A percentile compares a stretch with the other conserved stretches of the same genome.
These are phyloP conservation scores for Heliothis subflexa DNA, from an alignment of 1,140 invertebrate genomes.

Conservation along the genomic window DNA sequence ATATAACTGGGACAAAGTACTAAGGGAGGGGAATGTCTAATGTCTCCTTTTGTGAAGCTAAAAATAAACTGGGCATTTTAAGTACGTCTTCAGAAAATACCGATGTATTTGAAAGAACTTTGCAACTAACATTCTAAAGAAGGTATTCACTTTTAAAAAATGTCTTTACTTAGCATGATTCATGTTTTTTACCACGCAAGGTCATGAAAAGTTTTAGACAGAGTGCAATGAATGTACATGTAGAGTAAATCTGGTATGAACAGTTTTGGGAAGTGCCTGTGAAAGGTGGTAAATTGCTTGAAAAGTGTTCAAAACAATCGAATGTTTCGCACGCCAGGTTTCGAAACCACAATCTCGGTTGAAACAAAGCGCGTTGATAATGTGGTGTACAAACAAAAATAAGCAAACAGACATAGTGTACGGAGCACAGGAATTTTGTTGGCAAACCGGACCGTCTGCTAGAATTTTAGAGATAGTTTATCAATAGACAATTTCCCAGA, in stretches of 20 bases:
- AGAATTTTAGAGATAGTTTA: not conserved
- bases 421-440: conserved; percentile 24
- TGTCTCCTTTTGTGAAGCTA: conserved; percentile 13
- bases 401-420: conserved; percentile 28
- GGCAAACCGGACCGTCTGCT: not conserved
- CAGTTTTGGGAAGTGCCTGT: not conserved
- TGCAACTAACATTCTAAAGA: not conserved
- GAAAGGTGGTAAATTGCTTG: not conserved
- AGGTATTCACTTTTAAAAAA: not conserved
- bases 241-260: not conserved
- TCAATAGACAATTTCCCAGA: not conserved
- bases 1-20: conserved; percentile 15
- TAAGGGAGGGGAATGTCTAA: conserved; percentile 10
- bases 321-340: conserved; percentile 15
- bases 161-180: not conserved
- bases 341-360: conserved; percentile 1
- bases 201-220: not conserved
- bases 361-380: conserved; percentile 25
- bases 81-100: not conserved
- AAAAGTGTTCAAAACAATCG: not conserved
- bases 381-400: conserved; percentile 1
- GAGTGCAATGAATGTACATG: not conserved
- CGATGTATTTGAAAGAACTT: not conserved
- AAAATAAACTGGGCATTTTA: not conserved
- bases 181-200: not conserved